Base-by-base conservation (phyloP, 1,140 invertebrate species). In the Vollenhovia emeryi region DNA sequence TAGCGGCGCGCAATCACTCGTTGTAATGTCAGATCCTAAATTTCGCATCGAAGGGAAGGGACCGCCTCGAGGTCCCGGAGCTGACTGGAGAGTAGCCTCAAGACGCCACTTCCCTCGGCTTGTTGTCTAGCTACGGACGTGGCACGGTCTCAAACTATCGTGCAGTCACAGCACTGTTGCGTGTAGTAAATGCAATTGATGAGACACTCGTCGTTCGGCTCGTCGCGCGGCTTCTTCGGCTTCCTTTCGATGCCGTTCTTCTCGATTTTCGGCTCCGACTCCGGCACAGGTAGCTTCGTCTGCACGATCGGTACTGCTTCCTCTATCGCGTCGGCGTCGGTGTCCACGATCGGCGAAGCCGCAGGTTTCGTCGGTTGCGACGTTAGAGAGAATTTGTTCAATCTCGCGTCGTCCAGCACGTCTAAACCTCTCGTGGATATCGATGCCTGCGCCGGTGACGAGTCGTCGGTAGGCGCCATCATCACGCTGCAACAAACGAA, bases 101-200 rank as follows among this genome's bases (percentile, higher is more conserved):
- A 40, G 45, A 45, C 15, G 43, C 3, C 24, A 2, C 27, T 73
- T 52, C 18, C 57, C 15, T n/a, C 64, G 27, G 15, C 40, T n/a
- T n/a, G 36, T 50, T 68, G 71, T 18, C n/a, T 36, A 43, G 8
- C 52, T 73, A 30, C 5, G 30, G 11, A 36, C 8, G 36, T 71
- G 24, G 7, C 24, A 33, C 15, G 36, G 43, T 57, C 71, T 94
- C 89, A 95, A 30, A 94, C 52, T 91, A 95, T 94, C 62, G 91
- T 93, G 84, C 95, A 95, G 33, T 94, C 93, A 90, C 94, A 95
- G 71, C 93, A 95, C 76, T 95, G 94, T 88, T 95, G 94, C 11
- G 93, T 90, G 45, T 92, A 92, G 52, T 95, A 95, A 48, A 95
- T 74, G 80, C 95, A 95, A 40, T 94, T 92, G 18, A 95, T 88